Base-by-base conservation (phyloP, 2,113 vertebrate genomes). In the Ammospiza nelsoni region DNA sequence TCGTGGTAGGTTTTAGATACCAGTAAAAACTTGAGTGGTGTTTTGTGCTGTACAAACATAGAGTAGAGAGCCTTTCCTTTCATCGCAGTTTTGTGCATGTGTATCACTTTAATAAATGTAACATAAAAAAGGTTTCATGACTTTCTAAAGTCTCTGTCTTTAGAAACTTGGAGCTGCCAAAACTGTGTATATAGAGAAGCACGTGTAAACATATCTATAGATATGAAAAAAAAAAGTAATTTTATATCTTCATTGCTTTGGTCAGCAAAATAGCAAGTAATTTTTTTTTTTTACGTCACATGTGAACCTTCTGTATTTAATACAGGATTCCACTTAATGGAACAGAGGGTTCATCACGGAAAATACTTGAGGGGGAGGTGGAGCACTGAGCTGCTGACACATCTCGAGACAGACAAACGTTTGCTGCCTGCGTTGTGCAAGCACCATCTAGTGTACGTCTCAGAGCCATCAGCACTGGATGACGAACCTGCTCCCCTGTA, bases 401-500 rank as follows among this genome's bases (percentile, higher is more conserved):
- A 75, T 90, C 77, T 46, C 31, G 22, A 95, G 89, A 58, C 78
- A 96, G 85, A 73, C 12, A 6, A 41, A 52, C 15, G 17, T 88
- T 81, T 81, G 19, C 57, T 92, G 75, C 90, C 52, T 63, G 82
- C 10, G 94, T 95, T 95, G 84, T 95, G 94, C 91, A 97, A 95
- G 97, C 95, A 96, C 97, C 96, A 97, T 89, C 97, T 97, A 97
- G 97, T 95, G 96, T 97, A 94, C 86, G 0, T 18, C 46, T 92
- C 44, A 75, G 61, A 90, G 13, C 33, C 71, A 37, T 51, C 88
- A 78, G 27, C 41, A 3, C 6, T 2, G 4, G 12, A 46, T 71
- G 74, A 79, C 23, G 16, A 48, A 22, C 1, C 0, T 15, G n/a
- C 37, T 18, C 4, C 7, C 52, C 8, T 66, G 5, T 6, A 81